Evolutionary conservation across 1,140 invertebrate genomes (phyloP).

Genomic region (Campoletis sonorensis): DNA sequence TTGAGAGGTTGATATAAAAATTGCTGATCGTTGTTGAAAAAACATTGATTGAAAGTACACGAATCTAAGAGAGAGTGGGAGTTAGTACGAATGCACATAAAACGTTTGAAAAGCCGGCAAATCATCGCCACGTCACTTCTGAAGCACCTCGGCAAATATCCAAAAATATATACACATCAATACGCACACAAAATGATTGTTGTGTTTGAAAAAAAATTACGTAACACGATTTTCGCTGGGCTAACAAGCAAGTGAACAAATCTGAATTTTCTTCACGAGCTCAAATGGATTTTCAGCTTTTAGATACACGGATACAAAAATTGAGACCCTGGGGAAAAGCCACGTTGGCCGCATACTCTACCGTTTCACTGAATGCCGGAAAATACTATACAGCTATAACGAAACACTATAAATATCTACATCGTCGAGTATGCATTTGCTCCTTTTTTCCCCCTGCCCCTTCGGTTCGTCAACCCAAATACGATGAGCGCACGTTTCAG

Average conservation of each 20-base stretch:
- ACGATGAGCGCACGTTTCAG: neutral
- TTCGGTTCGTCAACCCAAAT: constrained; percentile 16
- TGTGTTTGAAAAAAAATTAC: constrained; percentile 1
- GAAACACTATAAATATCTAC: constrained; percentile 33
- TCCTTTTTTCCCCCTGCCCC: constrained; percentile 8
- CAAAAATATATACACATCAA: constrained; percentile 25
- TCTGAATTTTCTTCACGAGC: neutral
- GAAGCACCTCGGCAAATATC: constrained; percentile 18
- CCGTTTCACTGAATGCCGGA: constrained; percentile 16
- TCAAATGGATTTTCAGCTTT: constrained; percentile 16
- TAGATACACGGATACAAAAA: constrained; percentile 18
- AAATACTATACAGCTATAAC: constrained; percentile 24
- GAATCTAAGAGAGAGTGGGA: no score
- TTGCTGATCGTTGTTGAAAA: neutral
- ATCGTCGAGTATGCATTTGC: neutral
- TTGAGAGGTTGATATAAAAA: no score
- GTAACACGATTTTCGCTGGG: constrained; percentile 15
- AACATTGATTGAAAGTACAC: neutral
- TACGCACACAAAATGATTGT: constrained; percentile 5
- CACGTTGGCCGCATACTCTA: neutral
- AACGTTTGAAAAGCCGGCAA: neutral
- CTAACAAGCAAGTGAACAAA: neutral
- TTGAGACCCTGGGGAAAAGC: constrained; percentile 24
- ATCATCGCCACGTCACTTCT: constrained; percentile 18
- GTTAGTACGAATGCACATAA: neutral